Evolutionary conservation across 2,113 vertebrate genomes (phyloP), one percentile per base, ranked within the genome.

Genomic region (Macrotus californicus): DNA sequence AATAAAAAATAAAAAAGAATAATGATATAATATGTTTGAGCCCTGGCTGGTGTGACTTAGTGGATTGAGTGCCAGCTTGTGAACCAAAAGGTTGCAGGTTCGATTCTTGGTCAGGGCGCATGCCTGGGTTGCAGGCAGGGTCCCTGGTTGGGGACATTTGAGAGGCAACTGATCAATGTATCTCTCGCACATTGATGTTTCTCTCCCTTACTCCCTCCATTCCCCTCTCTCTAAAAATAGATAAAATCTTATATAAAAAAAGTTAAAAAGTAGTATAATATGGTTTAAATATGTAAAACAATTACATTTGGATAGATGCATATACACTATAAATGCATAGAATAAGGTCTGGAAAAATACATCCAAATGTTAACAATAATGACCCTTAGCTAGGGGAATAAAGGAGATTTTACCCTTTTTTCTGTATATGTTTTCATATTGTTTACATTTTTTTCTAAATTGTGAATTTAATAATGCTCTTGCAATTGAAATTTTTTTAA

Each of bases 391-490:
- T 82, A 31, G 43, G 54, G 11, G 56, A 70, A 21, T 22, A 91
- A 82, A 54, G 31, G 34, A 46, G 36, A 64, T 18, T 76, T 93
- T 90, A 50, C 5, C 39, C 11, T 52, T 75, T 90, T 76, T 66
- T 82, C 50, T 80, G 7, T 43, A 24, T 19, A n/a, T 24, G 29
- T 94, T 86, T 81, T 93, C 81, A 4, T 48, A 48, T 70, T 79
- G 3, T 75, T 91, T 66, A 1, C 41, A 48, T 92, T 94, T 96
- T 77, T 84, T 92, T 86, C 77, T 91, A 75, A 86, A 76, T 64
- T 43, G 21, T 36, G 64, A 66, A 85, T 46, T 87, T 96, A 84
- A 21, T 31, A 81, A 80, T 89, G 24, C n/a, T 43, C 96, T 90
- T 91, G 1, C 88, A 85, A 93, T 88, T 94, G 84, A 84, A 93